phyloP scores from a whole-genome alignment of 2,113 vertebrate species.

The Lonchura striata region DNA sequence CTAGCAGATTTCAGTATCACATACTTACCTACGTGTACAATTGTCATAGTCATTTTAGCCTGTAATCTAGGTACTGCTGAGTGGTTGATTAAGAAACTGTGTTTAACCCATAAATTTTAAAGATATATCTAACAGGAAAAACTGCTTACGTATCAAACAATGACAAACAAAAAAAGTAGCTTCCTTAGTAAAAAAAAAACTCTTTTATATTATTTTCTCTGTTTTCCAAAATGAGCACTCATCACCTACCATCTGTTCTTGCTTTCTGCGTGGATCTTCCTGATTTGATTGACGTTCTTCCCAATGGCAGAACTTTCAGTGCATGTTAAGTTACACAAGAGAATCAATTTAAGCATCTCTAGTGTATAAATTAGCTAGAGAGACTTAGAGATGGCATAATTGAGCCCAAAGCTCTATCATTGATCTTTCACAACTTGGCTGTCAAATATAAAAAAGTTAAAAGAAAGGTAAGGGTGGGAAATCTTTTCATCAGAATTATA shows the following conservation, averaged over 20 bases:
- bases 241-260: slow-evolving; percentile 42
- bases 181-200: not conserved
- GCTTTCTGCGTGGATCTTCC: not conserved
- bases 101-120: not conserved
- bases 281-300: slow-evolving; percentile 26
- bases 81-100: not conserved
- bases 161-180: not conserved
- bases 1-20: not conserved
- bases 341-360: slow-evolving; percentile 45
- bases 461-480: not conserved
- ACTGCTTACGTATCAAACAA: not conserved
- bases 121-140: not conserved
- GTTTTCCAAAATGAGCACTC: slow-evolving; percentile 17
- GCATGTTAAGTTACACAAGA: slow-evolving; percentile 37
- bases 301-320: slow-evolving; percentile 34
- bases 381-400: slow-evolving; percentile 30
- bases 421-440: slow-evolving; percentile 22
- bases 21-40: not conserved
- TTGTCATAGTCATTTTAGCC: not conserved
- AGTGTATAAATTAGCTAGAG: slow-evolving; percentile 59
- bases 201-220: not conserved
- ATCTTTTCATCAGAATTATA: not conserved
- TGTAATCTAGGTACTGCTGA: not conserved
- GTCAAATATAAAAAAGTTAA: not conserved
- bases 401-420: not conserved